Evolutionary conservation across 2,888 invertebrate genomes (phyloP).

Genomic region (Eilema caniola): DNA sequence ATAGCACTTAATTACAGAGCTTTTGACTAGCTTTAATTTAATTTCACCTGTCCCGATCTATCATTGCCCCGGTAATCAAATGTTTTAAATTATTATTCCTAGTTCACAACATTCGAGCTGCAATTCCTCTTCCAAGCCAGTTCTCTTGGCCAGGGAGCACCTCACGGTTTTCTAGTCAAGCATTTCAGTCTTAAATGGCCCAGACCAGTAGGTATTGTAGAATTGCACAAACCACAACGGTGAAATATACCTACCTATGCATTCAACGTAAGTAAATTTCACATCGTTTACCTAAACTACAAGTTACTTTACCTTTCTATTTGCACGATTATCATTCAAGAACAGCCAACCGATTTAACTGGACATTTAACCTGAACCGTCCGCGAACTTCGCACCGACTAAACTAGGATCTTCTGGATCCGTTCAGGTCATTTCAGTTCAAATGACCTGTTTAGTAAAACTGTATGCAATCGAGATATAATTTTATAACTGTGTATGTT

Average conservation of each 20-base stretch:
- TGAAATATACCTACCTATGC: not conserved
- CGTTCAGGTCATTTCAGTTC: not conserved
- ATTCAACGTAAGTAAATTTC: constrained; percentile 6
- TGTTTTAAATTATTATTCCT: too few species aligned
- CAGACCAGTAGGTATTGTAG: not conserved
- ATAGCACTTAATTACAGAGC: too few species aligned
- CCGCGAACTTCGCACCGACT: not conserved
- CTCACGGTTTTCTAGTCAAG: not conserved
- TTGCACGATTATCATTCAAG: constrained; percentile 29
- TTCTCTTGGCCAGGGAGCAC: too few species aligned
- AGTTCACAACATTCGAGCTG: too few species aligned
- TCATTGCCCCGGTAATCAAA: too few species aligned
- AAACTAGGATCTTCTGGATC: not conserved
- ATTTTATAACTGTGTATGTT: constrained; percentile 24
- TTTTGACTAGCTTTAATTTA: too few species aligned
- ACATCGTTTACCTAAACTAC: constrained; percentile 12
- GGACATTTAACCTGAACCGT: constrained; percentile 43
- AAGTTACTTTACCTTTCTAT: constrained; percentile 16
- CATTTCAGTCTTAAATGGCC: not conserved
- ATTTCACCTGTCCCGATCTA: too few species aligned
- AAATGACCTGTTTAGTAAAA: constrained; percentile 11
- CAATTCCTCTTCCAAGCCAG: too few species aligned
- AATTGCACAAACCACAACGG: constrained; percentile 8
- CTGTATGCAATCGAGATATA: constrained; percentile 4
- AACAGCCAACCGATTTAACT: constrained; percentile 38